These are phyloP conservation scores for Bombus terrestris DNA, from an alignment of 1,140 invertebrate genomes.

Conservation along the genomic window DNA sequence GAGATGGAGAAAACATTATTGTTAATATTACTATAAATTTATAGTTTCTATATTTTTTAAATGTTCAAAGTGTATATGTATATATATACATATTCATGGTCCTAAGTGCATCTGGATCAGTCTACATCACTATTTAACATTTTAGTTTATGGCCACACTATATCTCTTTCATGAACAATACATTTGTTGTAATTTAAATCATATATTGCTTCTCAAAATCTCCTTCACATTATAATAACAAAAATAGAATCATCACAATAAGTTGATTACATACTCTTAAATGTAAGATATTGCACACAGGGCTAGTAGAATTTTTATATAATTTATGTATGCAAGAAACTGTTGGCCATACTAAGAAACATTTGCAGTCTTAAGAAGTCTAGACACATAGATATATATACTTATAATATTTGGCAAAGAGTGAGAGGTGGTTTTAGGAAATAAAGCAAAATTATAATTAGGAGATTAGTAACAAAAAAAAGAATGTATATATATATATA, in stretches of 20 bases:
- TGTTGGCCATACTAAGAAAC: slow-evolving; percentile 19
- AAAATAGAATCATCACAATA: background rate
- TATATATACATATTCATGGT: background rate
- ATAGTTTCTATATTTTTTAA: slow-evolving; percentile 1
- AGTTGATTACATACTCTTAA: background rate
- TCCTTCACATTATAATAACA: background rate
- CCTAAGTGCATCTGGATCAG: background rate
- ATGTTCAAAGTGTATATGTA: background rate
- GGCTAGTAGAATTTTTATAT: background rate
- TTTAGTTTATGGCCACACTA: background rate
- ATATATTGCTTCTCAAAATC: background rate
- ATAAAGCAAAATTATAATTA: slow-evolving; percentile 4
- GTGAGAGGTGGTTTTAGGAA: background rate
- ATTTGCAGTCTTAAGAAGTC: slow-evolving; percentile 29
- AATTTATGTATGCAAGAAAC: background rate
- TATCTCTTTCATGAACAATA: too few species aligned
- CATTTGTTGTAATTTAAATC: background rate
- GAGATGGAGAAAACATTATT: background rate
- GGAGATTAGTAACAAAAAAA: background rate
- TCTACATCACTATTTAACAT: too few species aligned
- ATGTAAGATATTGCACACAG: background rate
- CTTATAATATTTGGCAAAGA: slow-evolving; percentile 27
- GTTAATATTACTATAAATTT: background rate
- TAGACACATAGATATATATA: background rate
- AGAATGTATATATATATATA: background rate